A percentile compares a stretch with the other conserved stretches of the same genome.
Conservation (phyloP, 2,113 vertebrate species). For the Bos taurus region DNA sequence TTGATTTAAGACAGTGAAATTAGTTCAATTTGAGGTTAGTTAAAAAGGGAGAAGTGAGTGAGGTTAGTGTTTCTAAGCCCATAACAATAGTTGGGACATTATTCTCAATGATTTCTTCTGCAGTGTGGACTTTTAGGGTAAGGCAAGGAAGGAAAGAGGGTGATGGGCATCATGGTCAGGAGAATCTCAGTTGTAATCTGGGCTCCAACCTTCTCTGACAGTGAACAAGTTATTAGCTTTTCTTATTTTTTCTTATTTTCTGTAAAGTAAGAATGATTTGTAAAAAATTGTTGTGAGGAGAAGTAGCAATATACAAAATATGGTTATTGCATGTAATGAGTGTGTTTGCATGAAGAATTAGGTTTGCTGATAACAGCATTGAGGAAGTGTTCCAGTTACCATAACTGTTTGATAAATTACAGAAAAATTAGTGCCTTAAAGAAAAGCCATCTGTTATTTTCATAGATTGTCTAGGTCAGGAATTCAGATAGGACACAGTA, state of each 20-base stretch:
- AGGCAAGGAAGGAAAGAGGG: not conserved
- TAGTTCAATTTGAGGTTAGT: not conserved
- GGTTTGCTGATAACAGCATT: not conserved
- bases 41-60: not conserved
- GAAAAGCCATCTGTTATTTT: not conserved
- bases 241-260: not conserved
- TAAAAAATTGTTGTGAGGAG: not conserved
- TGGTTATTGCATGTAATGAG: not conserved
- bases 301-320: not conserved
- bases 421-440: not conserved
- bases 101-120: not conserved
- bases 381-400: not conserved
- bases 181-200: not conserved
- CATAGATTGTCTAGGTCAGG: not conserved
- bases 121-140: not conserved
- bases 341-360: not conserved
- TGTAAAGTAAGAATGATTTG: not conserved
- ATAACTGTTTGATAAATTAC: not conserved
- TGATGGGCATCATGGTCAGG: not conserved
- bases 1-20: not conserved
- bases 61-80: not conserved
- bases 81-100: not conserved
- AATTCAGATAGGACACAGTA: not conserved
- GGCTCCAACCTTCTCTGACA: not conserved
- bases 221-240: not conserved